Percentiles rank a stretch among this genome's conserved stretches.
These are phyloP conservation scores for Strigamia maritima DNA, from an alignment of 2,888 invertebrate species.

Conservation along the genomic window DNA sequence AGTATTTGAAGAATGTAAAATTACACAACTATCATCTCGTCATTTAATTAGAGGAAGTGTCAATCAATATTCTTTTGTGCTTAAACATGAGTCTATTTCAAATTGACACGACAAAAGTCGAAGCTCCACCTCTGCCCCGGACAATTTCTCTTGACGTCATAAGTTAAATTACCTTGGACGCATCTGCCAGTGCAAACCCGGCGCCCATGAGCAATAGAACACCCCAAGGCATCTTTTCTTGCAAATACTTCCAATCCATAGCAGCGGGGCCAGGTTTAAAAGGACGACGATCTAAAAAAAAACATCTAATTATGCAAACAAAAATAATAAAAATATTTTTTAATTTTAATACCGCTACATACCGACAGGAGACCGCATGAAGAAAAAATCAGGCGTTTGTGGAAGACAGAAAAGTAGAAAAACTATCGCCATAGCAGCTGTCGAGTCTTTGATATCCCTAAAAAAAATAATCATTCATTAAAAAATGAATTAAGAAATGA, in stretches of 20 bases:
- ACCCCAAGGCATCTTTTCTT: conserved; percentile 86
- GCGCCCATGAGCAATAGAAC: conserved; percentile 81
- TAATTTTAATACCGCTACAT: neutral
- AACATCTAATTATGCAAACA: neutral
- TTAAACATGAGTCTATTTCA: neutral
- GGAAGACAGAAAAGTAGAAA: conserved; percentile 80
- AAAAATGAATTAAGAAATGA: neutral
- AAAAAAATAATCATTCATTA: too few relatives aligned
- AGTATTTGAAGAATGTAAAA: neutral
- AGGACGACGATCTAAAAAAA: conserved; percentile 31
- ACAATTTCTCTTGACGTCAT: neutral
- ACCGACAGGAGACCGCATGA: conserved; percentile 50
- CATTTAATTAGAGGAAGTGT: conserved; percentile 9
- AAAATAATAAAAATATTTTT: neutral
- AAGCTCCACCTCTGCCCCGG: neutral
- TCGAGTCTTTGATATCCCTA: conserved; percentile 31
- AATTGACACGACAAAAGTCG: neutral
- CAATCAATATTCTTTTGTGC: conserved; percentile 17
- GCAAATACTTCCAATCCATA: conserved; percentile 71
- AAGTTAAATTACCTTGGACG: conserved; percentile 61
- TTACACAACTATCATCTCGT: neutral
- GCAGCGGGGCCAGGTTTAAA: conserved; percentile 66
- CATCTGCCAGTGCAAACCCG: conserved; percentile 86
- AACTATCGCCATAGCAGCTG: conserved; percentile 65
- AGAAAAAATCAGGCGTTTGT: conserved; percentile 68